Conservation (phyloP, 1,140 invertebrate species). For the Drosophila willistoni region DNA sequence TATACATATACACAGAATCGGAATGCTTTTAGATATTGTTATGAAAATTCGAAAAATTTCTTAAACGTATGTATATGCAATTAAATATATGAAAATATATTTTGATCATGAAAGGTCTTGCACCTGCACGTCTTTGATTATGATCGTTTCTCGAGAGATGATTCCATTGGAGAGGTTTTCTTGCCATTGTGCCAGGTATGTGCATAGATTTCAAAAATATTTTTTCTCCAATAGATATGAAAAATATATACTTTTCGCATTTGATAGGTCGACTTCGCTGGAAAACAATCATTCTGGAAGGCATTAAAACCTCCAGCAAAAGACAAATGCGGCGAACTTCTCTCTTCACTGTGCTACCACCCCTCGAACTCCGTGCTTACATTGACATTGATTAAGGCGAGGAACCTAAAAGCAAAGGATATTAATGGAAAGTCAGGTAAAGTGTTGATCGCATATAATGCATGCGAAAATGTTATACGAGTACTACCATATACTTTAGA, state of each 20-base stretch:
- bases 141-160: constrained; percentile 96
- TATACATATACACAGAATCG: too few relatives aligned
- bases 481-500: constrained; percentile 85
- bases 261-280: constrained; percentile 92
- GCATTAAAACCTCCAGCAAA: constrained; percentile 95
- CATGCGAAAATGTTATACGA: constrained; percentile 26
- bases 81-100: constrained; percentile 24
- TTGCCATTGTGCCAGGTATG: constrained; percentile 93
- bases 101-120: constrained; percentile 87
- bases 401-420: constrained; percentile 96
- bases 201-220: background rate
- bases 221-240: too few relatives aligned
- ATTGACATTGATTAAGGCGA: constrained; percentile 93
- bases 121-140: constrained; percentile 98
- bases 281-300: constrained; percentile 96
- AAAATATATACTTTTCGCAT: background rate
- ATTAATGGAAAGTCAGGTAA: constrained; percentile 97
- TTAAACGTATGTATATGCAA: too few relatives aligned
- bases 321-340: constrained; percentile 95
- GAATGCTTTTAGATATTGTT: too few relatives aligned
- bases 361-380: constrained; percentile 95
- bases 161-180: constrained; percentile 98
- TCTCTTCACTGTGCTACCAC: constrained; percentile 95
- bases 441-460: too few relatives aligned
- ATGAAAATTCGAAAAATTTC: too few relatives aligned